Conservation (phyloP, 2,888 invertebrate species). For the Spilosoma lubricipeda region DNA sequence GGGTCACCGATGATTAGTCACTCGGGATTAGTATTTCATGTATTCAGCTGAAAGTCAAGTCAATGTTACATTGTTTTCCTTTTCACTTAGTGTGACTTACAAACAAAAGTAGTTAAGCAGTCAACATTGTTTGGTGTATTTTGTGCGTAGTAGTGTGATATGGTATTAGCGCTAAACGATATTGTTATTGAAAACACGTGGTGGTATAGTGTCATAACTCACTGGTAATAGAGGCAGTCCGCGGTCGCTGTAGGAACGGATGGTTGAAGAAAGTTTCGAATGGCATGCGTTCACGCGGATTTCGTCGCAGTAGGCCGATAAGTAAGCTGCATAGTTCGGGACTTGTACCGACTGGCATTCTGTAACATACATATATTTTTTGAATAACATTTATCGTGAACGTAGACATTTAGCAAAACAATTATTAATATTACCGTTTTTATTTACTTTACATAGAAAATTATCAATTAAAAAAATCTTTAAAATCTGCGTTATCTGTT, state of each 20-base stretch:
- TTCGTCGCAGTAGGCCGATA: conserved; percentile 94
- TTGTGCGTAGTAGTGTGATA: conserved; percentile 20
- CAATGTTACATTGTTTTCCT: conserved; percentile 42
- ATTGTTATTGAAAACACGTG: conserved; percentile 23
- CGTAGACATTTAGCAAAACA: background rate
- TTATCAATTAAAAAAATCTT: background rate
- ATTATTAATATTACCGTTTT: background rate
- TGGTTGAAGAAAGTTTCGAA: conserved; percentile 99
- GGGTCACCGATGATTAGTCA: conserved; percentile 56
- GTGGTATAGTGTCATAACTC: conserved; percentile 48
- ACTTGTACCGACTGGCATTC: conserved; percentile 97
- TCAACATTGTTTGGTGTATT: conserved; percentile 17
- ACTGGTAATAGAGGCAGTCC: conserved; percentile 84
- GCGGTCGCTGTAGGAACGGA: conserved; percentile 92
- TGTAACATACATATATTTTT: conserved; percentile 72
- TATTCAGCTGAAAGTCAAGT: conserved; percentile 49
- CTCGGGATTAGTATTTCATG: conserved; percentile 54
- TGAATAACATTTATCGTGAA: background rate
- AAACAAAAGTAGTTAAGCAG: conserved; percentile 18
- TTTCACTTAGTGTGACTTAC: conserved; percentile 33
- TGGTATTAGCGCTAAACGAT: conserved; percentile 22
- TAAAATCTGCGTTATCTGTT: background rate
- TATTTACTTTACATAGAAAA: no score
- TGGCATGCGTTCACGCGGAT: conserved; percentile 97
- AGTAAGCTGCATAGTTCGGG: conserved; percentile 95